Evolutionary conservation across 2,888 invertebrate species (phyloP), one percentile per base, ranked within the genome.

Genomic region (Erebia epiphron): DNA sequence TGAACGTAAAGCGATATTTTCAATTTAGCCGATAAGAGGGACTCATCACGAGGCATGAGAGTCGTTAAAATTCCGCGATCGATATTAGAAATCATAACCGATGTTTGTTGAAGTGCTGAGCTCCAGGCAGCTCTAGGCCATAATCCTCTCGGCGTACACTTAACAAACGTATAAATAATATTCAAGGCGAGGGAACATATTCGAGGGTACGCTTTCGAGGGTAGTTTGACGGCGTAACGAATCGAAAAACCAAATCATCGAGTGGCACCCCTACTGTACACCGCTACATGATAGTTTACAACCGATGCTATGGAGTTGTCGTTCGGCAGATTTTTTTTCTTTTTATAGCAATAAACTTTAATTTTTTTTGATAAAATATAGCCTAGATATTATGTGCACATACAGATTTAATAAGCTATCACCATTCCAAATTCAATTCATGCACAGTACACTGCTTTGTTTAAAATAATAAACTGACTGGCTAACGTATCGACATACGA

Each of bases 121-220:
- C 90, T 88, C 84, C 82, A 83, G 86, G 89, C 89, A 92, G 91
- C 90, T 88, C 85, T 82, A 83, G 86, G 90, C 89, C 83, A 83
- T 89, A 92, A 92, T 92, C 90, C 89, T 88, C 88, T 84, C 83
- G 80, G 82, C 82, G 77, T 91, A 91, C 92, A 93, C 93, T 93
- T 92, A 93, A 92, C 93, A 91, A 88, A 91, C 92, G 91, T 92
- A 93, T 94, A 94, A 93, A 94, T 93, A 93, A 93, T 92, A 93
- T 91, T 92, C 90, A 89, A 91, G 90, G 87, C 88, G 88, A 91
- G 91, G 91, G 92, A 91, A 91, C 91, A 90, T 89, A 90, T 90
- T 91, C 87, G 88, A 91, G 92, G 92, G 92, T 91, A 86, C 82
- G 82, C 83, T 80, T 82, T 86, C 84, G 90, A 91, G 92, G 92